Evolutionary conservation across 2,888 invertebrate genomes (phyloP).

Genomic region (Rotaria sp.): DNA sequence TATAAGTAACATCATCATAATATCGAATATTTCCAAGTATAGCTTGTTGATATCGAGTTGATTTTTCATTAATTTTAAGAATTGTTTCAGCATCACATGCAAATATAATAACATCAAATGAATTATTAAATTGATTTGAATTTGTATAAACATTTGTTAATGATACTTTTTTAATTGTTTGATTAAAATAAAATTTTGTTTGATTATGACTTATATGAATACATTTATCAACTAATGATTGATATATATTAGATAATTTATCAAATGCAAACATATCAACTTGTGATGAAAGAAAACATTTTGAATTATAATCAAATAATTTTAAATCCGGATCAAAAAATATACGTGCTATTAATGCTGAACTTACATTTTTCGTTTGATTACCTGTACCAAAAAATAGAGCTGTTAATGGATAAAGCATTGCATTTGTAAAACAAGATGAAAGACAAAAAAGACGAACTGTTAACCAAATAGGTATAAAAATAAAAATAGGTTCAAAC

Average conservation of each 20-base stretch:
- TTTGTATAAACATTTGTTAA: slow-evolving; percentile 44
- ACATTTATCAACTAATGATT: background rate
- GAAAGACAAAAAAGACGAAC: slow-evolving; percentile 46
- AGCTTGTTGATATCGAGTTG: slow-evolving; percentile 44
- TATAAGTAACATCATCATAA: slow-evolving; percentile 47
- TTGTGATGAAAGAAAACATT: slow-evolving; percentile 45
- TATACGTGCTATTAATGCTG: slow-evolving; percentile 47
- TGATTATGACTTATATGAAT: background rate
- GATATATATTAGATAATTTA: slow-evolving; percentile 46
- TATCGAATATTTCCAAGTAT: slow-evolving; percentile 47
- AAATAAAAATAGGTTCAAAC: slow-evolving; percentile 46
- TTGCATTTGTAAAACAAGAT: slow-evolving; percentile 46
- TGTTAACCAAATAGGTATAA: slow-evolving; percentile 46
- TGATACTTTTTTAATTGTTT: slow-evolving; percentile 42
- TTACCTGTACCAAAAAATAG: slow-evolving; percentile 49
- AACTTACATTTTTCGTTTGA: slow-evolving; percentile 47
- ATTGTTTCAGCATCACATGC: slow-evolving; percentile 48
- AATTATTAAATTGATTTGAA: slow-evolving; percentile 42
- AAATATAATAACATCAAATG: slow-evolving; percentile 46
- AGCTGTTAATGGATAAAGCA: slow-evolving; percentile 47
- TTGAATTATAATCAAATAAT: slow-evolving; percentile 47
- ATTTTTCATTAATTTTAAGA: slow-evolving; percentile 44
- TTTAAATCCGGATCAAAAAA: slow-evolving; percentile 47
- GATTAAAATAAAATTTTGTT: slow-evolving; percentile 44
- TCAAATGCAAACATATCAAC: slow-evolving; percentile 49